A percentile compares a stretch with the other conserved stretches of the same genome.
Evolutionary conservation across 2,888 invertebrate genomes (phyloP).

Genomic region (Rhingia rostrata): DNA sequence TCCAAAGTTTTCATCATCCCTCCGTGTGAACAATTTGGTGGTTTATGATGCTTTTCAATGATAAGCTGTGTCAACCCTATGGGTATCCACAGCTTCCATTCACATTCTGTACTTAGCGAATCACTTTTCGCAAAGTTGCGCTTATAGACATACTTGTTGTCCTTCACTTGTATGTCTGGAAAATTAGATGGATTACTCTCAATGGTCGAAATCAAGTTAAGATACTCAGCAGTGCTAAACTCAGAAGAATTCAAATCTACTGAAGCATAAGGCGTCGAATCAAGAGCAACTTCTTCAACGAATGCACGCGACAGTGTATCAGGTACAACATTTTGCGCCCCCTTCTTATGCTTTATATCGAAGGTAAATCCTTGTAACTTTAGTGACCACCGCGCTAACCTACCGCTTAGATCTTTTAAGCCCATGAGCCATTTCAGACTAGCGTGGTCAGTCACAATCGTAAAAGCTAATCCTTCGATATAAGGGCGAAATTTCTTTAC

Average conservation of each 20-base stretch:
- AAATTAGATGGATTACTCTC: not conserved
- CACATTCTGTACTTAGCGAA: not conserved
- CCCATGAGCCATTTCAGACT: not conserved
- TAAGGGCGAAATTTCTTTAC: not conserved
- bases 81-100: slow-evolving; percentile 1
- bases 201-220: not conserved
- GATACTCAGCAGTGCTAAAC: not conserved
- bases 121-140: not conserved
- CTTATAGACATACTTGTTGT: not conserved
- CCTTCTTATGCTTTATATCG: not conserved
- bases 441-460: not conserved
- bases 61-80: not conserved
- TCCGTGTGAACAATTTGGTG: not conserved
- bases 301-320: not conserved
- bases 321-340: not conserved
- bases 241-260: not conserved
- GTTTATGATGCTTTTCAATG: not conserved
- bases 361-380: not conserved
- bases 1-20: slow-evolving; percentile 1
- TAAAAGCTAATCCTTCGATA: not conserved
- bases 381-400: not conserved
- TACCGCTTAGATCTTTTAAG: not conserved
- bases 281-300: too few relatives aligned
- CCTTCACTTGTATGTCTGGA: not conserved
- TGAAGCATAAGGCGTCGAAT: not conserved